Conservation (phyloP, 2,113 vertebrate genomes). For the Amphiprion ocellaris region DNA sequence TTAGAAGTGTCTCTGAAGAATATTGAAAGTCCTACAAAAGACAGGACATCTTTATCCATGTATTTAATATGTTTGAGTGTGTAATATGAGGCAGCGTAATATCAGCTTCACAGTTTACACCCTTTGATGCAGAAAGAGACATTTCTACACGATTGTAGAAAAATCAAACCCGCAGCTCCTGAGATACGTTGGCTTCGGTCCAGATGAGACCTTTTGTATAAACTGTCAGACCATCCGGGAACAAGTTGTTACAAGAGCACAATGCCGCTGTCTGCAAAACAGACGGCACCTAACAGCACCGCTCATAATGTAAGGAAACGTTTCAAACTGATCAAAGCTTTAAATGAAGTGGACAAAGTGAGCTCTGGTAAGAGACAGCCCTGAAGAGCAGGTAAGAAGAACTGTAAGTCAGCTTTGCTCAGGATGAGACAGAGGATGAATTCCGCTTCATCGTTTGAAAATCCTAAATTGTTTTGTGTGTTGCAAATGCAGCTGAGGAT, state of each 20-base stretch:
- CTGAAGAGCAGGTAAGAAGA: neutral
- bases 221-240: slow-evolving; percentile 41
- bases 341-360: slow-evolving; percentile 43
- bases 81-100: neutral
- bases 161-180: slow-evolving; percentile 45
- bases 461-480: no score
- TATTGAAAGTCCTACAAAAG: neutral
- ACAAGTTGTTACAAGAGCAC: slow-evolving; percentile 38
- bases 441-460: no score
- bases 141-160: neutral
- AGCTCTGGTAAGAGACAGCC: neutral
- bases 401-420: no score
- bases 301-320: slow-evolving; percentile 33
- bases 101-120: neutral
- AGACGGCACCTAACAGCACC: slow-evolving; percentile 8
- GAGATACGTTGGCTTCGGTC: slow-evolving; percentile 37
- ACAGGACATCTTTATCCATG: no score
- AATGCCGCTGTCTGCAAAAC: slow-evolving; percentile 32
- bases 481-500: no score
- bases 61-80: neutral
- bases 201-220: slow-evolving; percentile 60
- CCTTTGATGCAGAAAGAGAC: neutral
- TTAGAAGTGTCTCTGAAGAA: no score
- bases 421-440: no score
- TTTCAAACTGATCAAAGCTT: slow-evolving; percentile 34